Evolutionary conservation across 2,888 invertebrate genomes (phyloP).

Genomic region (Oscheius sp.): DNA sequence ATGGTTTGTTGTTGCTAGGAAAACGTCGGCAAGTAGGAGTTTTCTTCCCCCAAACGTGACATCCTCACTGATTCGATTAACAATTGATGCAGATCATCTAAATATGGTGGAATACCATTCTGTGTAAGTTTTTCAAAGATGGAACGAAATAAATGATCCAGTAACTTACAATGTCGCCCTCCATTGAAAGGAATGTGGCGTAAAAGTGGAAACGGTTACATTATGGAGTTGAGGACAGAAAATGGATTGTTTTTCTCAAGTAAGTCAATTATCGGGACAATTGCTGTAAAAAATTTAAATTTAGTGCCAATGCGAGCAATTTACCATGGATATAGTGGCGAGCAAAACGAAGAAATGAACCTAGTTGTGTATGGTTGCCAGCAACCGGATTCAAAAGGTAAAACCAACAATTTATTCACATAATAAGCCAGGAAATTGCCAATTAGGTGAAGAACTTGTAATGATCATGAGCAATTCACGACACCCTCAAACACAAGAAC

Average conservation of each 20-base stretch:
- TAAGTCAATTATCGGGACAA: no score
- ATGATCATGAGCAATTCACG: constrained; percentile 57
- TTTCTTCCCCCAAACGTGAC: constrained; percentile 45
- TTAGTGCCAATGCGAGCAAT: constrained; percentile 53
- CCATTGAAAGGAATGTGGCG: constrained; percentile 41
- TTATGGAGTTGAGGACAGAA: constrained; percentile 36
- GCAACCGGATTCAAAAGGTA: constrained; percentile 41
- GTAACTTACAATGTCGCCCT: constrained; percentile 26
- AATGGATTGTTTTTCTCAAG: constrained; percentile 25
- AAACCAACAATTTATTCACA: neutral
- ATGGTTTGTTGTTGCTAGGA: constrained; percentile 56
- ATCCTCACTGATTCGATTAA: constrained; percentile 46
- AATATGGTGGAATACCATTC: constrained; percentile 52
- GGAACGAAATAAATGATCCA: neutral
- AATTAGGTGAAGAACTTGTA: constrained; percentile 46
- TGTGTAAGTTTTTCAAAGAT: constrained; percentile 32
- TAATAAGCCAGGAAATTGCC: constrained; percentile 37
- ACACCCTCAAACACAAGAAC: constrained; percentile 55
- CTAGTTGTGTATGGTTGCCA: constrained; percentile 52
- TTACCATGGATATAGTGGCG: constrained; percentile 55
- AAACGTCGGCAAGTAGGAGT: constrained; percentile 37
- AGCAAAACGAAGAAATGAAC: constrained; percentile 60
- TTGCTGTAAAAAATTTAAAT: constrained; percentile 10
- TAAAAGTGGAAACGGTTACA: constrained; percentile 40
- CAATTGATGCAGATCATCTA: constrained; percentile 31